Conservation (phyloP, 2,888 invertebrate genomes). For the Linnaemya vulpina region DNA sequence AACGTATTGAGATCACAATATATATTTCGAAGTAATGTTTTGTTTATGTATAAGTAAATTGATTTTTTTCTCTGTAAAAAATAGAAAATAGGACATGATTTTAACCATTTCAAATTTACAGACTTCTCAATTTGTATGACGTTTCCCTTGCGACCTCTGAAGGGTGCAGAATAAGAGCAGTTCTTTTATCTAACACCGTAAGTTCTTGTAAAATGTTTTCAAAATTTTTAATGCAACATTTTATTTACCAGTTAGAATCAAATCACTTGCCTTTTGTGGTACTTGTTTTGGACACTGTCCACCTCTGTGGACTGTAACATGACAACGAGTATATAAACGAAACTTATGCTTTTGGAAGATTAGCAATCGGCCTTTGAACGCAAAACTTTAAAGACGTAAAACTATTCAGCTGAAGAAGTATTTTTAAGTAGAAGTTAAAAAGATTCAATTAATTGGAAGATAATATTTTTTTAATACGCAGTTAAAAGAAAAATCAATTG, state of each 20-base stretch:
- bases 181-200: no score
- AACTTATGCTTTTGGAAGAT: not conserved
- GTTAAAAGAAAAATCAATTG: not conserved
- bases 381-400: constrained; percentile 49
- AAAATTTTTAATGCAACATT: no score
- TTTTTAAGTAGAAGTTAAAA: not conserved
- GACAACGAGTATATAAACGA: constrained; percentile 53
- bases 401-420: not conserved
- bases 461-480: not conserved
- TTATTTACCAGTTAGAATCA: not conserved
- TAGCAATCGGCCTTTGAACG: constrained; percentile 45
- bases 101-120: no score
- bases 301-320: constrained; percentile 30
- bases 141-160: no score
- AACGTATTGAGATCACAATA: no score
- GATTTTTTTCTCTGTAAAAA: no score
- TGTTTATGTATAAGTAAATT: no score
- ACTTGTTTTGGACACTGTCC: constrained; percentile 1
- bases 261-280: constrained; percentile 21
- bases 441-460: not conserved
- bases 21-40: no score
- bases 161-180: no score
- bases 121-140: no score
- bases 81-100: no score
- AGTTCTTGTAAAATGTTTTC: no score